Conservation (phyloP, 2,888 invertebrate species). For the Odiellus spinosus region DNA sequence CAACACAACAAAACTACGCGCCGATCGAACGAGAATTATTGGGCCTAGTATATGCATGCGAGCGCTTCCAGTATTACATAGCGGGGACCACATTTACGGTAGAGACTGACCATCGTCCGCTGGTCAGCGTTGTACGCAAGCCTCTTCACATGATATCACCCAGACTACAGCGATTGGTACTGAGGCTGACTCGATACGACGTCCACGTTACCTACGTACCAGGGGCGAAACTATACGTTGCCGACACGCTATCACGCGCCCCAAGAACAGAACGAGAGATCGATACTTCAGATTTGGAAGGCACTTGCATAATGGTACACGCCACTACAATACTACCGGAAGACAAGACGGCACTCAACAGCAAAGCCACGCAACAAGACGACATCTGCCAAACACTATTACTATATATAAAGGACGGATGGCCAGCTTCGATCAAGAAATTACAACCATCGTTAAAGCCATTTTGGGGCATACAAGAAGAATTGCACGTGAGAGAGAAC, state of each 20-base stretch:
- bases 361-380: not conserved
- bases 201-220: slow-evolving; percentile 7
- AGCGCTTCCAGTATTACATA: no score
- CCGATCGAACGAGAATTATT: no score
- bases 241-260: slow-evolving; percentile 18
- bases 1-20: no score
- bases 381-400: not conserved
- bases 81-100: slow-evolving; percentile 9
- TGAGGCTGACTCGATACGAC: slow-evolving; percentile 11
- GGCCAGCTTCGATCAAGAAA: not conserved
- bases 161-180: slow-evolving; percentile 26
- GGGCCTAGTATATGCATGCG: no score
- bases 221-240: slow-evolving; percentile 17
- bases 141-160: slow-evolving; percentile 25
- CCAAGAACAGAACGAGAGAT: not conserved
- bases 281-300: not conserved
- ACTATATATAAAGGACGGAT: slow-evolving; percentile 1
- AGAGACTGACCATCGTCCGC: slow-evolving; percentile 29
- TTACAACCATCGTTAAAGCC: not conserved
- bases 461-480: slow-evolving; percentile 3
- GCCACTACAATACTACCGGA: not conserved
- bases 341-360: not conserved
- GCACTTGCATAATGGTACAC: not conserved
- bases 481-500: slow-evolving; percentile 2
- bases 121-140: slow-evolving; percentile 26